Evolutionary conservation across 2,113 vertebrate species (phyloP).

Genomic region (Danionella cerebrum): DNA sequence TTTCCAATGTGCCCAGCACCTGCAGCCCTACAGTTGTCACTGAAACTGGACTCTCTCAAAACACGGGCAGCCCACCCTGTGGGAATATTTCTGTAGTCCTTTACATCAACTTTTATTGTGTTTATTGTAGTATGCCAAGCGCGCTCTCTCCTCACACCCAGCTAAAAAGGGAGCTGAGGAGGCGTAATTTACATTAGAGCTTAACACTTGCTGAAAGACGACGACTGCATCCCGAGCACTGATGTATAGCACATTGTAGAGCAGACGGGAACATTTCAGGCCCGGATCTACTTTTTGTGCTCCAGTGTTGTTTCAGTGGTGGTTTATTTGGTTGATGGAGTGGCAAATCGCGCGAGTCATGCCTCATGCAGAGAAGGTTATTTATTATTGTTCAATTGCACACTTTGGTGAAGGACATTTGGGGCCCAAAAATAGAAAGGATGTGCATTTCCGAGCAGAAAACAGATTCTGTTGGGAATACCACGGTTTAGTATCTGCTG

Average conservation of each 20-base stretch:
- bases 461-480: constrained; percentile 59
- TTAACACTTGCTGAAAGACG: constrained; percentile 20
- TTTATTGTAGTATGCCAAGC: constrained; percentile 40
- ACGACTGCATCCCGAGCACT: background rate
- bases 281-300: background rate
- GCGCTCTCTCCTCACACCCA: constrained; percentile 27
- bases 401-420: background rate
- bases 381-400: constrained; percentile 18
- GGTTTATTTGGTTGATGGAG: constrained; percentile 4
- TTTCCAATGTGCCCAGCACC: constrained; percentile 55
- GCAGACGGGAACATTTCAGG: background rate
- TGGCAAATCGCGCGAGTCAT: constrained; percentile 7
- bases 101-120: constrained; percentile 34
- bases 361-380: background rate
- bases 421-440: constrained; percentile 19
- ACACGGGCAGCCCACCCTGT: constrained; percentile 51
- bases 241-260: constrained; percentile 18
- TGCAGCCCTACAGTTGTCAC: constrained; percentile 45
- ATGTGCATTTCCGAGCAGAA: constrained; percentile 39
- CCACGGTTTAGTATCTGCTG: constrained; percentile 61
- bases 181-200: constrained; percentile 16
- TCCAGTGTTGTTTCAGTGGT: background rate
- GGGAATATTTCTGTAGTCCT: constrained; percentile 50
- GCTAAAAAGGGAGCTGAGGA: constrained; percentile 42
- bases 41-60: constrained; percentile 39